Base-by-base conservation (phyloP, 53 echinoderm and acorn worm species). In the Arbacia lixula region DNA sequence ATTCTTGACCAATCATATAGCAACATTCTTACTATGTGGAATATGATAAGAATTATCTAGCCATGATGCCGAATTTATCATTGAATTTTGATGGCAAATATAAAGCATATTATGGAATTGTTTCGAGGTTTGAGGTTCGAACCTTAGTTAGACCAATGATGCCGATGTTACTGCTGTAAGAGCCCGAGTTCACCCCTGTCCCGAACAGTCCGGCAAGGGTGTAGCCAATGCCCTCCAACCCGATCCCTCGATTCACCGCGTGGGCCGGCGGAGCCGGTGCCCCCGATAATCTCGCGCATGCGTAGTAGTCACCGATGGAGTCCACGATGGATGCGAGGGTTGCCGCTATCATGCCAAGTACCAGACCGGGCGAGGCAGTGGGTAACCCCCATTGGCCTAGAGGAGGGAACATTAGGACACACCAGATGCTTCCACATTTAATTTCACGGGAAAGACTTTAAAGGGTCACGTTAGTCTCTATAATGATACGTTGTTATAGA, bases 281-380 rank as follows among this genome's bases (percentile, higher is more conserved):
- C 11, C 90, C 93, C 14, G 90, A 87, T 51, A 93, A 56, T 19
- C 85, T 85, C 1, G 90, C 88, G 35, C 93, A 93, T 61, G 93
- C 93, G 76, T 87, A 88, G 67, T 93, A 93, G 43, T 93, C 93
- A 5, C 93, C 93, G 21, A 93, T 68, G 6, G 93, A 93, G 38
- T 93, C 93, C 0, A 93, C 76, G 22, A 93, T 85, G 40, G 93
- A 93, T 3, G 93, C 93, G 2, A 91, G 54, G 2, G 75, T 83
- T 19, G 87, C 93, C 25, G 91, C 88, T 10, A 72, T 28, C 83
- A 93, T 90, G 25, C 93, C 93, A 8, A 90, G 57, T 5, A 84
- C 77, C 32, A 76, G 62, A 11, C 84, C 75, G 12, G 87, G 12
- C 0, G 74, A 82, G 30, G 89, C 51, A 4, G 93, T 87, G 28